Percentiles rank a stretch among this genome's conserved stretches.
Conservation (phyloP, 1,140 invertebrate species). For the Drosophila jambulina region DNA sequence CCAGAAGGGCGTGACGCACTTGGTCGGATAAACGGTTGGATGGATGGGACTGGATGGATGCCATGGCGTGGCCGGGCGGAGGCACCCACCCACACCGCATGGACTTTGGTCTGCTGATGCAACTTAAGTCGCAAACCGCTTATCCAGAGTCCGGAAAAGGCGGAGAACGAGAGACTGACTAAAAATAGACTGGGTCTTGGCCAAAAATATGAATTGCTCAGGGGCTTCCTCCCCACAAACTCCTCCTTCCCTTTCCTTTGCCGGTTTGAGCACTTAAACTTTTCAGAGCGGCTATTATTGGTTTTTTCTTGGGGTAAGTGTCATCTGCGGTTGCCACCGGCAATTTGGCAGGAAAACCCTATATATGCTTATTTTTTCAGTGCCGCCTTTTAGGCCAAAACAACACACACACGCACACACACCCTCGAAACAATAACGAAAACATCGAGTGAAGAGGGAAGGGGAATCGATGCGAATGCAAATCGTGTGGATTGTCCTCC, state of each 20-base stretch:
- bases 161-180: not conserved
- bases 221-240: constrained; percentile 10
- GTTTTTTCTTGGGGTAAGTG: constrained; percentile 59
- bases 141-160: constrained; percentile 1
- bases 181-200: constrained; percentile 50
- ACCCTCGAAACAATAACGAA: constrained; percentile 42
- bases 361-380: constrained; percentile 65
- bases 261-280: constrained; percentile 42
- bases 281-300: constrained; percentile 58
- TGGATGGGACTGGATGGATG: not conserved
- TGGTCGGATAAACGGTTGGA: constrained; percentile 2
- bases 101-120: constrained; percentile 26
- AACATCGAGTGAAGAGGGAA: constrained; percentile 21
- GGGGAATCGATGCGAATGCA: constrained; percentile 27
- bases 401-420: constrained; percentile 22
- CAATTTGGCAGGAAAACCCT: constrained; percentile 49
- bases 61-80: not conserved
- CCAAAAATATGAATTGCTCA: constrained; percentile 36
- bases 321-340: constrained; percentile 69
- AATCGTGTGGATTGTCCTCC: constrained; percentile 49
- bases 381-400: constrained; percentile 51
- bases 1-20: constrained; percentile 53
- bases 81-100: not conserved
- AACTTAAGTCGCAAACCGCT: constrained; percentile 40
- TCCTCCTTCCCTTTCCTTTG: not conserved